These are phyloP conservation scores for Acromyrmex echinatior DNA, from an alignment of 1,140 invertebrate genomes.

Conservation along the genomic window DNA sequence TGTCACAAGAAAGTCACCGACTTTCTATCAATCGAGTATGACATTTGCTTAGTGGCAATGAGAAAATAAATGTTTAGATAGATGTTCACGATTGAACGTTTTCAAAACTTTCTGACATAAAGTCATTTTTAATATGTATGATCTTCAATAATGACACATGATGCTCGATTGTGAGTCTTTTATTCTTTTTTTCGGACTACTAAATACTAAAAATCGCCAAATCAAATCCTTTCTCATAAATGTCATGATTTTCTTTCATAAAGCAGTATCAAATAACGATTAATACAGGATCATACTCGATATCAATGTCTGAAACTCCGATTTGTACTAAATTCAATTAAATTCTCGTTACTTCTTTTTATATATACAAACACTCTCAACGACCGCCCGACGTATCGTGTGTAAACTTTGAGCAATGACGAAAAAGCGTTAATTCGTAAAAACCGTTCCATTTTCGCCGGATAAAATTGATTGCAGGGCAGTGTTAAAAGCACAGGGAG, in stretches of 20 bases:
- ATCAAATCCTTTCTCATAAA: background rate
- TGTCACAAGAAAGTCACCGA: constrained; percentile 21
- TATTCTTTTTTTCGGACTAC: no score
- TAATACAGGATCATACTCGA: background rate
- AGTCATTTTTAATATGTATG: background rate
- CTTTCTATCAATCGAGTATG: constrained; percentile 2
- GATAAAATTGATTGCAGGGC: constrained; percentile 28
- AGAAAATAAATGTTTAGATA: constrained; percentile 30
- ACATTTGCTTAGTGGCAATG: constrained; percentile 11
- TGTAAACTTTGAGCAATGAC: constrained; percentile 18
- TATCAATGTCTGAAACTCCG: constrained; percentile 23
- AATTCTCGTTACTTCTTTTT: constrained; percentile 47
- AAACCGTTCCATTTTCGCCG: constrained; percentile 43
- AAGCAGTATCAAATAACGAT: background rate
- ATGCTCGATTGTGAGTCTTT: background rate
- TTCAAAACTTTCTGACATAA: background rate
- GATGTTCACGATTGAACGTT: background rate
- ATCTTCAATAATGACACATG: background rate
- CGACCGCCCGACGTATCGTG: background rate
- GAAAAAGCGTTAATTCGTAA: constrained; percentile 41
- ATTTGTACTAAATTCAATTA: constrained; percentile 17
- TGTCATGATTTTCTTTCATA: background rate
- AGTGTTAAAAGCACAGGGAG: background rate
- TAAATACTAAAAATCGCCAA: background rate
- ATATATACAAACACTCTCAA: background rate